These are phyloP conservation scores for Elymnias hypermnestra DNA, from an alignment of 1,140 invertebrate genomes.

Conservation along the genomic window DNA sequence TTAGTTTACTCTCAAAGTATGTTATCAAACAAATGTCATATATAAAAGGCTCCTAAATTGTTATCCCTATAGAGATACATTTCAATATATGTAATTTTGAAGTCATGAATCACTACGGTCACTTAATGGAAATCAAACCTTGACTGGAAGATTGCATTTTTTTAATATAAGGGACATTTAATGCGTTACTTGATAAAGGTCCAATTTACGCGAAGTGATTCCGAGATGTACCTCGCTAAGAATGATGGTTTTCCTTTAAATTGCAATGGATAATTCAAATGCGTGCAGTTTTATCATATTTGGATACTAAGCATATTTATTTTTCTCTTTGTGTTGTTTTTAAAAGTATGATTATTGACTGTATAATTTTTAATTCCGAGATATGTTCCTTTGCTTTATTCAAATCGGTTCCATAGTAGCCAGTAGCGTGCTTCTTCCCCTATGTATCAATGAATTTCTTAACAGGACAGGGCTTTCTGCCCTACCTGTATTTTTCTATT, in stretches of 20 bases:
- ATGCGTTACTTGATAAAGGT: constrained; percentile 33
- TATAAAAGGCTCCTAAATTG: constrained; percentile 21
- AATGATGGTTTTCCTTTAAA: constrained; percentile 24
- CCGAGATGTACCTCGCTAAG: constrained; percentile 22
- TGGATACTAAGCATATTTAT: too few species aligned
- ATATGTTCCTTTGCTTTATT: too few species aligned
- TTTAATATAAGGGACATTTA: constrained; percentile 24
- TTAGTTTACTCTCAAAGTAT: too few species aligned
- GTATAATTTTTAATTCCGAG: too few species aligned
- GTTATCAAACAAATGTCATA: constrained; percentile 23
- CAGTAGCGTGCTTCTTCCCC: too few species aligned
- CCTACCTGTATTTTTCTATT: too few species aligned
- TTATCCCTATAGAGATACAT: constrained; percentile 15
- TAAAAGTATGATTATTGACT: too few species aligned
- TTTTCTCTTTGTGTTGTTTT: too few species aligned
- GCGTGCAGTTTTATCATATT: constrained; percentile 1
- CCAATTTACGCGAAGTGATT: constrained; percentile 44
- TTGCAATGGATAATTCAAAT: not conserved
- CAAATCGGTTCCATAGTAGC: too few species aligned
- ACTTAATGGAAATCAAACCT: constrained; percentile 34
- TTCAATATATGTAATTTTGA: too few species aligned
- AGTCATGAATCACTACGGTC: constrained; percentile 15
- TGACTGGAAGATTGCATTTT: constrained; percentile 23
- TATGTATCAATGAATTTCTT: too few species aligned
- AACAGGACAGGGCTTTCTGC: too few species aligned